A percentile compares a stretch with the other conserved stretches of the same genome.
These are phyloP conservation scores for Microplitis demolitor DNA, from an alignment of 1,140 invertebrate genomes.

Conservation along the genomic window DNA sequence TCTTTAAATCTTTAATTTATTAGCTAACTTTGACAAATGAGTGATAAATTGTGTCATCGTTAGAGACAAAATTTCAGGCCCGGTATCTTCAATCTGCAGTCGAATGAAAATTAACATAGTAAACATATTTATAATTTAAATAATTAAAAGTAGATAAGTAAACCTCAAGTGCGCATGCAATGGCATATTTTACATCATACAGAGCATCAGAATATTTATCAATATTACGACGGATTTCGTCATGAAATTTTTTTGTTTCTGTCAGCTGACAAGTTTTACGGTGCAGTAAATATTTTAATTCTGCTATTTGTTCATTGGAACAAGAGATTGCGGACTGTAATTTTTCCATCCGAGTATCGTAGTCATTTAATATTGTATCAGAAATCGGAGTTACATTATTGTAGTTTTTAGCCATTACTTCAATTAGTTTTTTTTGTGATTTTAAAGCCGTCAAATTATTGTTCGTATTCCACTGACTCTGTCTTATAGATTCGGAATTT, in stretches of 20 bases:
- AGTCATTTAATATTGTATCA: constrained; percentile 25
- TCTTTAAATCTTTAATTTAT: not conserved
- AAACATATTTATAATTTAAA: not conserved
- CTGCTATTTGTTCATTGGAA: constrained; percentile 11
- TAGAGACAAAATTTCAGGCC: not conserved
- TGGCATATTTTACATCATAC: constrained; percentile 38
- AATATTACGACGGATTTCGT: constrained; percentile 21
- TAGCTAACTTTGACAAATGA: not conserved
- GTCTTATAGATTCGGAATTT: not conserved
- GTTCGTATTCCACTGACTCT: not conserved
- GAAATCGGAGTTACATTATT: not conserved
- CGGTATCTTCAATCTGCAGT: not conserved
- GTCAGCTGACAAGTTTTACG: constrained; percentile 33
- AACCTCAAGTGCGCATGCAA: constrained; percentile 35
- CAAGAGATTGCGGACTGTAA: not conserved
- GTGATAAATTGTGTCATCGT: not conserved
- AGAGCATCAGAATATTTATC: constrained; percentile 27
- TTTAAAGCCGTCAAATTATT: not conserved
- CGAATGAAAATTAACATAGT: not conserved
- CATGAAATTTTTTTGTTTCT: constrained; percentile 23
- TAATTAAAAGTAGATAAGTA: not conserved
- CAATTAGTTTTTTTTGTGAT: constrained; percentile 33
- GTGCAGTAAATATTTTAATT: constrained; percentile 36
- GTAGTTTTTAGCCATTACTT: constrained; percentile 15
- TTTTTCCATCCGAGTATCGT: constrained; percentile 19